Base-by-base conservation (phyloP, 2,113 vertebrate genomes). In the Tetrax tetrax region DNA sequence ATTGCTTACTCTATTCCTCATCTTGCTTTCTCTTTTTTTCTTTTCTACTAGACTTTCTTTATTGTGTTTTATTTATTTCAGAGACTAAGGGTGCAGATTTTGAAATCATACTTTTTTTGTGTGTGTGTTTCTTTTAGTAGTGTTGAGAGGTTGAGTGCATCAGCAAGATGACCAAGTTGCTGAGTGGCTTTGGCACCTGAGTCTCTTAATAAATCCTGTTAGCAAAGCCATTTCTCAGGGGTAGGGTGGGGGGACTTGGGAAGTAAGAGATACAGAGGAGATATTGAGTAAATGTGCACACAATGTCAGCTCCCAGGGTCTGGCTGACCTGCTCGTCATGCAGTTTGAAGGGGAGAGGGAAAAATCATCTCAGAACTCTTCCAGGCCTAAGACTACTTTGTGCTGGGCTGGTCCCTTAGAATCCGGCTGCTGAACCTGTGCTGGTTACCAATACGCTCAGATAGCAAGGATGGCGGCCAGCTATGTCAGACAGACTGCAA, bases 121-220 rank as follows among this genome's bases (percentile, higher is more conserved):
- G n/a, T 10, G 11, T 41, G 17, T 35, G 11, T 88, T 74, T 82
- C 28, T 53, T 61, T 56, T 71, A 66, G 41, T 28, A 27, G 31
- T 66, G 50, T 71, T 79, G 71, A 57, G 37, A 86, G 37, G 53
- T 83, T 70, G 71, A 89, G 47, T 66, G 63, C 71, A 61, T 74
- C 41, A 89, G 56, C 61, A 83, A 91, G 53, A 75, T 33, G 47
- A 83, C 24, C 8, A 23, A 85, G 76, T 63, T 61, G 71, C 87
- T 91, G 84, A 91, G 37, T 75, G 51, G 68, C 77, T 91, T 93
- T 96, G 95, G 66, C 81, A 93, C 45, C 83, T 71, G 71, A 76
- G 61, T 51, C 14, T 61, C 56, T 70, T 82, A 24, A 79, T 61
- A 86, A 86, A 83, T 91, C 41, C 35, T 77, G 7, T 83, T 89